Base-by-base conservation (phyloP, 2,888 invertebrate species). In the Sinodicranocentrus sp. region DNA sequence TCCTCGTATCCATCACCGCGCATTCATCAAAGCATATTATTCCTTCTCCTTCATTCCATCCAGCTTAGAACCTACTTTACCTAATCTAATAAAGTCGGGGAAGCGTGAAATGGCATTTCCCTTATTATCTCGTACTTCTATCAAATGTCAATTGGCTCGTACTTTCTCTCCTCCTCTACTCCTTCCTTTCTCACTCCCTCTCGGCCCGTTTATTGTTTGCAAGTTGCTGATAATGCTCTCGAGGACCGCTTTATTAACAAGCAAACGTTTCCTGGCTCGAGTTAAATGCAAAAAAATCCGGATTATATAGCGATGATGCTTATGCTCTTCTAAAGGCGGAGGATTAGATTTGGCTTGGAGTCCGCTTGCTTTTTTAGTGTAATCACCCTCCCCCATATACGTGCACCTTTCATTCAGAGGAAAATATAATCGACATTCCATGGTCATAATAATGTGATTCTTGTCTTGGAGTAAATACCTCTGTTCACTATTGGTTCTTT, bases 31-130 rank as follows among this genome's bases (percentile, higher is more conserved):
- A 83, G 77, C 72, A 77, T 70, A 72, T 77, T 77, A 83, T 83
- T 71, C 83, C 75, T 70, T 80, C 54, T 72, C 67, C 70, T 44
- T 75, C 75, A 68, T 82, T 75, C 78, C 73, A 75, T 76, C 77
- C 71, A 75, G 76, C 72, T 84, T 71, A 59, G 67, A 70, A 76
- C 70, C 26, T 59, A 72, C 75, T 82, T 82, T 78, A 75, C 82
- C 71, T 87, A 88, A 88, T 88, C 87, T 87, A 88, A 87, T 88
- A 87, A 88, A 87, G 82, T 86, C 86, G 82, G 61, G 82, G 82
- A 73, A 86, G 86, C 87, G 85, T 87, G 85, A 88, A 88, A 88
- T 87, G 88, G 86, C 88, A 88, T 87, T 87, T 88, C 85, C 84
- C 83, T 86, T 86, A 87, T 87, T 86, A 87, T 88, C 87, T 85